Base-by-base conservation (phyloP, 2,797 vertebrate genomes). In the Remorina albescens region DNA sequence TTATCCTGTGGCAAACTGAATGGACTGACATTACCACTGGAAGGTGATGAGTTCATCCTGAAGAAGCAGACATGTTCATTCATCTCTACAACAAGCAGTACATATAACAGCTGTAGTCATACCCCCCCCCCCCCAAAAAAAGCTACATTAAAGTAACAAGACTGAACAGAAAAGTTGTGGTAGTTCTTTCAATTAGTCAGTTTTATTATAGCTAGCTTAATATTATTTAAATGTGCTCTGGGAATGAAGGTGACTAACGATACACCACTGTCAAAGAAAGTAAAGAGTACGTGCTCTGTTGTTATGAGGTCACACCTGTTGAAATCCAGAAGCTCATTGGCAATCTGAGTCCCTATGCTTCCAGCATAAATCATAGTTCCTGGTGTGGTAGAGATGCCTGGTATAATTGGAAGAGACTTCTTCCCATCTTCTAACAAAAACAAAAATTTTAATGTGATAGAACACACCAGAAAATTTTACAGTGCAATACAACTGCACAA, bases 331-430 rank as follows among this genome's bases (percentile, higher is more conserved):
- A 97, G 92, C 90, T 98, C 96, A 58, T 97, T 97, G 75, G 96
- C 96, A 62, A 96, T 97, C 88, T 97, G 95, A 0, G 95, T 96
- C 80, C 96, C 95, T 12, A 97, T 97, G 86, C 94, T 96, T 67
- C 95, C 96, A 74, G 96, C 96, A 71, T 97, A 97, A 56, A 97
- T 94, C 87, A 97, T 91, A 26, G 93, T 92, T 73, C 95, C 92
- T 19, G 91, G 82, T n/a, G 89, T 91, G 37, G 91, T 92, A 70
- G 95, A 94, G 81, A 95, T 94, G 57, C 96, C 96, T 30, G 96
- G 96, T 67, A 96, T 94, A 51, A 91, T 88, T 57, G 95, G 85
- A 80, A 95, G 93, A 57, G 94, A 89, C 64, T 95, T 96, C 72
- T 95, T 96, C 32, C 92, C 89, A 82, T 95, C 93, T 83, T 95